These are phyloP conservation scores for Sinocyclocheilus anophthalmus DNA, from an alignment of 2,113 vertebrate genomes.

Conservation along the genomic window DNA sequence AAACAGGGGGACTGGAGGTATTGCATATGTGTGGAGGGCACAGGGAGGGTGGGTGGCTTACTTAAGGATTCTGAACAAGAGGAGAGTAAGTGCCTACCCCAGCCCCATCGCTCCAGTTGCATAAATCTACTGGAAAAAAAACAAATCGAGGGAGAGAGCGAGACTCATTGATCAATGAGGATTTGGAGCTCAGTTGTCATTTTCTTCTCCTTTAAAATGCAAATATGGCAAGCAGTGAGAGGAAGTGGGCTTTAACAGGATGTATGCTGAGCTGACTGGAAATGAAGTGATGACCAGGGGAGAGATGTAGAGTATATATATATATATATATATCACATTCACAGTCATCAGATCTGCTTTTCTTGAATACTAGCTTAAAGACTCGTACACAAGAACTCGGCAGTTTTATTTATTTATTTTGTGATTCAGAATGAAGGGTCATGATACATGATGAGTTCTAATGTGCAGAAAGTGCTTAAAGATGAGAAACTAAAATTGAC, in stretches of 20 bases:
- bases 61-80: conserved; percentile 77
- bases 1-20: conserved; percentile 76
- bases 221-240: conserved; percentile 54
- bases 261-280: conserved; percentile 40
- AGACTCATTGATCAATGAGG: conserved; percentile 67
- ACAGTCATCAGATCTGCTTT: not conserved
- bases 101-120: conserved; percentile 67
- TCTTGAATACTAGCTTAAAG: not conserved
- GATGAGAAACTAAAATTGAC: too few relatives aligned
- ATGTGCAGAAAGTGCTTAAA: too few relatives aligned
- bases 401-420: too few relatives aligned
- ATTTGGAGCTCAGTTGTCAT: conserved; percentile 72
- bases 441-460: too few relatives aligned
- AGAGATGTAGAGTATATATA: not conserved
- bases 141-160: conserved; percentile 1
- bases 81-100: conserved; percentile 72
- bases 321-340: not conserved
- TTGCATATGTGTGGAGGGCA: conserved; percentile 48
- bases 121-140: conserved; percentile 73
- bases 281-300: conserved; percentile 49
- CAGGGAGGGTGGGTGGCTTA: conserved; percentile 67
- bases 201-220: conserved; percentile 67
- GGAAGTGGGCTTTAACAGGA: conserved; percentile 53
- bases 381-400: not conserved
- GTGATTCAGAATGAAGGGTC: too few relatives aligned